These are phyloP conservation scores for Macropodus opercularis DNA, from an alignment of 2,797 vertebrate species.

Conservation along the genomic window DNA sequence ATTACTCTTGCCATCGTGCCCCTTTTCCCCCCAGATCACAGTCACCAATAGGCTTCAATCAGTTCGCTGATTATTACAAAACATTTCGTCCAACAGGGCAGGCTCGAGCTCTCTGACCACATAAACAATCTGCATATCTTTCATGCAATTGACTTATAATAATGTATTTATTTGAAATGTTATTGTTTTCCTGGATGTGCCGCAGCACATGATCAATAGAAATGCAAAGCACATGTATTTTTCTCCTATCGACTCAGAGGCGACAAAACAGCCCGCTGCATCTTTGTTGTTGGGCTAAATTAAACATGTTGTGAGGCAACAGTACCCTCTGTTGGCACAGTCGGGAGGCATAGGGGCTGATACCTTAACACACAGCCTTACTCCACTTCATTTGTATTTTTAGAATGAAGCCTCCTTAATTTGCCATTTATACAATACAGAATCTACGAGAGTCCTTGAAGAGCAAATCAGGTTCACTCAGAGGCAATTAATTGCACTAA, in stretches of 20 bases:
- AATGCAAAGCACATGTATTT: conserved; percentile 23
- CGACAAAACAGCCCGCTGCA: conserved; percentile 25
- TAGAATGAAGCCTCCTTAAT: conserved; percentile 53
- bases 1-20: not conserved
- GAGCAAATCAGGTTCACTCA: conserved; percentile 59
- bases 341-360: conserved; percentile 34
- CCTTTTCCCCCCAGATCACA: not conserved
- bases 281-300: conserved; percentile 58
- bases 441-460: conserved; percentile 54
- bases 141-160: not conserved
- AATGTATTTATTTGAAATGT: too few relatives aligned
- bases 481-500: conserved; percentile 66
- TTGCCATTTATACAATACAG: conserved; percentile 46
- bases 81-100: not conserved
- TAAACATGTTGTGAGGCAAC: conserved; percentile 75
- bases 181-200: not conserved
- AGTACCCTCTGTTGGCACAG: conserved; percentile 80
- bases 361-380: conserved; percentile 16
- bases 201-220: not conserved
- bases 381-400: conserved; percentile 44
- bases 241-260: conserved; percentile 14
- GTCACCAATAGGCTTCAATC: not conserved
- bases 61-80: not conserved
- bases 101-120: not conserved
- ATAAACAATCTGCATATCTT: not conserved